phyloP scores from a whole-genome alignment of 2,888 invertebrate genomes.

The Agelastica alni region DNA sequence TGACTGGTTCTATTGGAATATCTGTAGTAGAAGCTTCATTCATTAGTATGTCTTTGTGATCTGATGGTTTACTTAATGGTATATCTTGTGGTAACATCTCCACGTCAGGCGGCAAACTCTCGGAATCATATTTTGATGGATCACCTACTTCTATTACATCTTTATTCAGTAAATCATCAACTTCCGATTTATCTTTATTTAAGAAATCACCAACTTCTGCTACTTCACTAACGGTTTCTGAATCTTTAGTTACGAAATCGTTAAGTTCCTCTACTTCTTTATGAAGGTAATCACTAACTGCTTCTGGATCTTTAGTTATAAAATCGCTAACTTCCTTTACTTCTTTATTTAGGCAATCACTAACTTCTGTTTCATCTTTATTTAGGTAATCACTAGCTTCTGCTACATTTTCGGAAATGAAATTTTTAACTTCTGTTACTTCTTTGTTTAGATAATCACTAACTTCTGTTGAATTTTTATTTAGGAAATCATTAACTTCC shows the following conservation, averaged over 20 bases:
- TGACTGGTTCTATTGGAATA: background rate
- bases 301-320: conserved; percentile 21
- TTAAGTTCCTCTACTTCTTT: background rate
- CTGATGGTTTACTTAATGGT: background rate
- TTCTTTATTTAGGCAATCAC: no score
- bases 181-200: conserved; percentile 2
- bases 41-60: background rate
- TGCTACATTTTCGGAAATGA: no score
- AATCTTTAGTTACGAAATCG: background rate
- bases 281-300: background rate
- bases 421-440: background rate
- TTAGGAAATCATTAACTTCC: no score
- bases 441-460: background rate
- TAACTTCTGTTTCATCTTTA: no score
- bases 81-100: background rate
- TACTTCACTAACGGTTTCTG: no score
- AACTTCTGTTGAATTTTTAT: no score
- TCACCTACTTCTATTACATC: no score
- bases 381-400: no score
- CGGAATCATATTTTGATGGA: background rate
- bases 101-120: background rate
- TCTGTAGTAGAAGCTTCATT: background rate
- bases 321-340: conserved; percentile 12
- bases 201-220: background rate
- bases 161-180: conserved; percentile 18